Evolutionary conservation across 2,888 invertebrate species (phyloP), one percentile per base, ranked within the genome.

Genomic region (Aleiodes alternator): DNA sequence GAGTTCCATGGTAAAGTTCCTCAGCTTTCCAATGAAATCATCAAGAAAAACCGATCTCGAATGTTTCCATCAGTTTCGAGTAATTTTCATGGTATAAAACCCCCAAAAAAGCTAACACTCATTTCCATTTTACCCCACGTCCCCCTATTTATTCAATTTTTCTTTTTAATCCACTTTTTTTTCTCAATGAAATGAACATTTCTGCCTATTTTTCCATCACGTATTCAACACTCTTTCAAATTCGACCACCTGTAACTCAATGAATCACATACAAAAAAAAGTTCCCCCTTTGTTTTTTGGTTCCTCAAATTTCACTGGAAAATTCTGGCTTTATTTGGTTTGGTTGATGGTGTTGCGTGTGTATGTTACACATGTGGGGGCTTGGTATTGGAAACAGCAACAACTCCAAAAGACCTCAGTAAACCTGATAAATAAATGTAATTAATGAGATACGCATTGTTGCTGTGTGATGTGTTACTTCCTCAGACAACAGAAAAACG

Each of bases 401-500:
- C 68, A 72, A 12, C 53, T 64, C 48, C 68, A 64, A 64, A 16
- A 12, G 1, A n/a, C 16, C n/a, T 31, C 29, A 61, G 38, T 48
- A 50, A 31, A 59, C 4, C 34, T 59, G 34, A 31, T n/a, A 34
- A 51, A 31, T 51, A n/a, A 66, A 68, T 29, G 11, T n/a, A 61
- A 43, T 64, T 72, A 64, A 72, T 72, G 31, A 64, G 64, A 64
- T 34, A 64, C 72, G 59, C 64, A 64, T 72, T 34, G 34, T 34
- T 4, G 34, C 34, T 34, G 34, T 83, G 75, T 83, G 76, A 57
- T 82, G 77, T 84, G 70, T 82, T 84, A 81, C 78, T 85, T 86
- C 82, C 83, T 77, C 84, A 89, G 89, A 88, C 84, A 76, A 80
- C 82, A 81, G 86, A 87, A 29, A 88, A 89, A 81, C 86, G 87